Conservation (phyloP, 2,113 vertebrate species). For the Psophia crepitans region DNA sequence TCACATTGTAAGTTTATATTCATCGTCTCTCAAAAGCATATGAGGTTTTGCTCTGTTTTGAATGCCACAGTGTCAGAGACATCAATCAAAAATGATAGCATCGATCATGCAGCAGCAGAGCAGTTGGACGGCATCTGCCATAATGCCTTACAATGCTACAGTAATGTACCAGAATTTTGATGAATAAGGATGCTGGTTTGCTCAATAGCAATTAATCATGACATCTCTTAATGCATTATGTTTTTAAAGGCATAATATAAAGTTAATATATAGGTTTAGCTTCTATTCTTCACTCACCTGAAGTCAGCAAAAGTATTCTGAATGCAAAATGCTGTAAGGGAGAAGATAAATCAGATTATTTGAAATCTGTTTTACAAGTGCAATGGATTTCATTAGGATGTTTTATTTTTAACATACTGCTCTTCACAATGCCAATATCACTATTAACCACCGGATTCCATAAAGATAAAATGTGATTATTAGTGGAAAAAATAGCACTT, state of each 20-base stretch:
- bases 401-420: neutral
- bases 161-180: constrained; percentile 46
- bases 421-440: neutral
- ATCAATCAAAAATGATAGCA: constrained; percentile 52
- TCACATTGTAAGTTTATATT: neutral
- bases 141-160: neutral
- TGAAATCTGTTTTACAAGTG: neutral
- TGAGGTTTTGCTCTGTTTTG: neutral
- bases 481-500: neutral
- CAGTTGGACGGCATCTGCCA: constrained; percentile 32
- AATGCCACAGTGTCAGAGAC: constrained; percentile 19
- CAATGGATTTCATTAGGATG: neutral
- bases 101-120: constrained; percentile 30
- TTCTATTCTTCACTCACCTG: neutral
- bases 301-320: neutral
- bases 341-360: neutral
- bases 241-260: neutral
- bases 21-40: neutral
- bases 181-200: constrained; percentile 19
- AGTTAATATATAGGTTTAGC: neutral
- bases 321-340: neutral
- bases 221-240: neutral
- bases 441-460: neutral
- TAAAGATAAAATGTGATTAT: neutral
- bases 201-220: constrained; percentile 44